These are phyloP conservation scores for Agonopterix subpropinquella DNA, from an alignment of 2,888 invertebrate genomes.

Conservation along the genomic window DNA sequence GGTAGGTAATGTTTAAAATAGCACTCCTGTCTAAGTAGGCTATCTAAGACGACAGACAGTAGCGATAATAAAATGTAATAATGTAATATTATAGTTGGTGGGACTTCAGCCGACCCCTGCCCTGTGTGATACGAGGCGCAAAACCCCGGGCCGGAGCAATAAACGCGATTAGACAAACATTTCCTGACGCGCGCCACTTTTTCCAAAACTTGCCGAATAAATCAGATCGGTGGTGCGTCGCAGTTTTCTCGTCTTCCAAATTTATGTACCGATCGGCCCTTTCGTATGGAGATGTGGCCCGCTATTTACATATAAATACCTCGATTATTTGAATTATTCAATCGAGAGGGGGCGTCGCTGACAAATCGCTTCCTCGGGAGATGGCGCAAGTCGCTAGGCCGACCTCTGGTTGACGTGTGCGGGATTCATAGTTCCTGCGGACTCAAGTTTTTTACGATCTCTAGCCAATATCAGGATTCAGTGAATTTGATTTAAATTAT, in stretches of 20 bases:
- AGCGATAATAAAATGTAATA: no score
- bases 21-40: no score
- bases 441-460: constrained; percentile 29
- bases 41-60: no score
- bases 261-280: constrained; percentile 76
- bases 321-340: constrained; percentile 77
- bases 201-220: constrained; percentile 71
- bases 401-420: constrained; percentile 57
- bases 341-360: constrained; percentile 75
- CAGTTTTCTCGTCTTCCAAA: constrained; percentile 73
- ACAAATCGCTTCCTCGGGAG: constrained; percentile 75
- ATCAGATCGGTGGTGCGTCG: constrained; percentile 73
- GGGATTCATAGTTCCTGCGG: constrained; percentile 28
- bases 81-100: no score
- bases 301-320: constrained; percentile 76
- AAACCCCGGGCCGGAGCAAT: constrained; percentile 57
- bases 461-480: constrained; percentile 20
- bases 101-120: background rate
- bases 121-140: constrained; percentile 49
- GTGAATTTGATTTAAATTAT: constrained; percentile 21
- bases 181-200: constrained; percentile 72
- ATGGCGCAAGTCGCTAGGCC: constrained; percentile 65
- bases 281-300: constrained; percentile 74
- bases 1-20: no score
- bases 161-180: constrained; percentile 75